These are phyloP conservation scores for Aspidoscelis tigris DNA, from an alignment of 2,113 vertebrate species.

Conservation along the genomic window DNA sequence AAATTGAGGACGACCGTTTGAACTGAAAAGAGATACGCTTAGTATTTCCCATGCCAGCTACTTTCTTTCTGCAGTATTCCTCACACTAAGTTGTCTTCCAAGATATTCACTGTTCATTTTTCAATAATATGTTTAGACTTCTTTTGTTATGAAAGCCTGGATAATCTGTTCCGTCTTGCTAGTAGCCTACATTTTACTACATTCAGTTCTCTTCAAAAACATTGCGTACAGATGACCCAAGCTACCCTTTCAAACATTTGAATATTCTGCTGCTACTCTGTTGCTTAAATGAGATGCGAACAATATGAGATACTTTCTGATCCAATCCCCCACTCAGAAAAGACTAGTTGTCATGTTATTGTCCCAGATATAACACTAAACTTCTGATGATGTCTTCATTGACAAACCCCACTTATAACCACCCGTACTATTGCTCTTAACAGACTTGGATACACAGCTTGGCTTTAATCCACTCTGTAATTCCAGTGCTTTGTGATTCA, in stretches of 20 bases:
- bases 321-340: fast-evolving
- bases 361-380: background rate
- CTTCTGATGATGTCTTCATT: constrained; percentile 30
- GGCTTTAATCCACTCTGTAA: constrained; percentile 56
- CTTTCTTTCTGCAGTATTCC: background rate
- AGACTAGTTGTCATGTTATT: background rate
- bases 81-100: background rate
- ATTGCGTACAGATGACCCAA: background rate
- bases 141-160: background rate
- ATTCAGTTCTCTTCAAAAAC: background rate
- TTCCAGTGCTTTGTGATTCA: constrained; percentile 66
- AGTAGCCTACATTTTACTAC: background rate
- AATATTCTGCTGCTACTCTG: background rate
- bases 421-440: constrained; percentile 19
- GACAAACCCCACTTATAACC: constrained; percentile 21
- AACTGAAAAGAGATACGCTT: background rate
- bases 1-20: no score
- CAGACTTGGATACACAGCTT: constrained; percentile 45
- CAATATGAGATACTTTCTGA: fast-evolving
- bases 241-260: background rate
- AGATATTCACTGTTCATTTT: background rate
- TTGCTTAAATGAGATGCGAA: background rate
- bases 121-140: background rate
- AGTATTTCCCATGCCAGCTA: background rate
- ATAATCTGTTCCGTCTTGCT: background rate